Evolutionary conservation across 2,888 invertebrate genomes (phyloP).

Genomic region (Aspidiotus rigidus): DNA sequence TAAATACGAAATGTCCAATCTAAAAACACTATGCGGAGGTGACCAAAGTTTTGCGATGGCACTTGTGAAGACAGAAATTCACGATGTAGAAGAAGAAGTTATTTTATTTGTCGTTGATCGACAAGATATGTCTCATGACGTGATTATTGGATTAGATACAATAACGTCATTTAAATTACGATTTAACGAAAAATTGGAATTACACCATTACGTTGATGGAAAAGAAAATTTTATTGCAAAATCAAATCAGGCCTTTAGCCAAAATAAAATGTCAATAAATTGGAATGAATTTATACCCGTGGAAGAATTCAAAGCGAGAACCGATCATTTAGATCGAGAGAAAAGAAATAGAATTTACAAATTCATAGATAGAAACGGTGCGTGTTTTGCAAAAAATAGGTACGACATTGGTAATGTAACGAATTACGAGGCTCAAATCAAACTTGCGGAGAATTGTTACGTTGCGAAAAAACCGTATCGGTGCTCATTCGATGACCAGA

Average conservation of each 20-base stretch:
- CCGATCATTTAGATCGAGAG: not conserved
- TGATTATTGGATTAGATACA: not conserved
- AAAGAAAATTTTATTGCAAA: no score
- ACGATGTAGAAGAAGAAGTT: not conserved
- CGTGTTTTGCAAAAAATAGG: constrained; percentile 12
- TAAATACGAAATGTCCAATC: not conserved
- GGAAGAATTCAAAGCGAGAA: constrained; percentile 6
- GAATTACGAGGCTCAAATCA: constrained; percentile 14
- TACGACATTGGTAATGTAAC: constrained; percentile 15
- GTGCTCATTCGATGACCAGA: not conserved
- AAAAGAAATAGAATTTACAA: not conserved
- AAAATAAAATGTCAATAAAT: no score
- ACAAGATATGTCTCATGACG: not conserved
- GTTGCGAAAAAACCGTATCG: constrained; percentile 25
- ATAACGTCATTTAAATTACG: not conserved
- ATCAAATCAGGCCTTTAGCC: no score
- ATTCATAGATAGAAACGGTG: not conserved
- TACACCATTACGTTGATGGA: no score
- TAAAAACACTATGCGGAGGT: not conserved
- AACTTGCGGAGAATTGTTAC: not conserved
- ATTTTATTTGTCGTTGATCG: not conserved
- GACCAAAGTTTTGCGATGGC: not conserved
- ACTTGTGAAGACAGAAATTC: not conserved
- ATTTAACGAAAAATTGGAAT: not conserved
- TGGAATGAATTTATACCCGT: constrained; percentile 9